Percentiles rank a stretch among this genome's conserved stretches.
These are phyloP conservation scores for Ictalurus furcatus DNA, from an alignment of 2,113 vertebrate species.

Conservation along the genomic window DNA sequence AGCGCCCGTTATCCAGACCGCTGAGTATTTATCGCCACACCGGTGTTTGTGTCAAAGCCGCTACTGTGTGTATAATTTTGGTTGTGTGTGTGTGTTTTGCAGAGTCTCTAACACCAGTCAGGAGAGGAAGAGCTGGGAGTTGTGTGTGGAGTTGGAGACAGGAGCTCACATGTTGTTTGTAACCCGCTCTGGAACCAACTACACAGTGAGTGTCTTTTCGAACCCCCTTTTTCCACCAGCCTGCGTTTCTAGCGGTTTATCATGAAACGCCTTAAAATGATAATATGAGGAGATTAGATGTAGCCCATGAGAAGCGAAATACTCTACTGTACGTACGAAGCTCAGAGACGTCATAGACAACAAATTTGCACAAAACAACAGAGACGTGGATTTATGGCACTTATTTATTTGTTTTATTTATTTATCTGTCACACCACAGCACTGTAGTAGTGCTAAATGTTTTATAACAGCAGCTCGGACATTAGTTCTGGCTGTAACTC, in stretches of 20 bases:
- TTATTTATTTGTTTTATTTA: not conserved
- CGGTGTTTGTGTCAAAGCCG: not conserved
- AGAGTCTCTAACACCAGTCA: slow-evolving; percentile 76
- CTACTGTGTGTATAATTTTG: not conserved
- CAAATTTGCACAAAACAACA: not conserved
- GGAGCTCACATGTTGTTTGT: slow-evolving; percentile 54
- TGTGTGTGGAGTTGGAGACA: slow-evolving; percentile 63
- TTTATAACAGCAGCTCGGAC: not conserved
- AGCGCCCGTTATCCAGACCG: not conserved
- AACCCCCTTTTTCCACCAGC: not conserved
- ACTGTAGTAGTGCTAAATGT: not conserved
- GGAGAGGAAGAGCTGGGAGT: slow-evolving; percentile 59
- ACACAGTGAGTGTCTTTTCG: slow-evolving; percentile 60
- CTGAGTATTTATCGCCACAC: not conserved
- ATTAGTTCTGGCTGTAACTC: not conserved
- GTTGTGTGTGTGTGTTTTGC: slow-evolving; percentile 57
- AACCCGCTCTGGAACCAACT: slow-evolving; percentile 58
- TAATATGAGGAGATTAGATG: not conserved
- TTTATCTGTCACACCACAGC: not conserved
- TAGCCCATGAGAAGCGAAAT: not conserved
- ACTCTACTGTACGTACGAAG: not conserved
- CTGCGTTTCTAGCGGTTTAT: not conserved
- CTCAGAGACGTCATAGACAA: not conserved
- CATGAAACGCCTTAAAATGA: not conserved
- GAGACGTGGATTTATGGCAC: not conserved